A percentile compares a stretch with the other conserved stretches of the same genome.
Conservation (phyloP, 2,113 vertebrate genomes). For the Cyphomyrus discorhynchus region DNA sequence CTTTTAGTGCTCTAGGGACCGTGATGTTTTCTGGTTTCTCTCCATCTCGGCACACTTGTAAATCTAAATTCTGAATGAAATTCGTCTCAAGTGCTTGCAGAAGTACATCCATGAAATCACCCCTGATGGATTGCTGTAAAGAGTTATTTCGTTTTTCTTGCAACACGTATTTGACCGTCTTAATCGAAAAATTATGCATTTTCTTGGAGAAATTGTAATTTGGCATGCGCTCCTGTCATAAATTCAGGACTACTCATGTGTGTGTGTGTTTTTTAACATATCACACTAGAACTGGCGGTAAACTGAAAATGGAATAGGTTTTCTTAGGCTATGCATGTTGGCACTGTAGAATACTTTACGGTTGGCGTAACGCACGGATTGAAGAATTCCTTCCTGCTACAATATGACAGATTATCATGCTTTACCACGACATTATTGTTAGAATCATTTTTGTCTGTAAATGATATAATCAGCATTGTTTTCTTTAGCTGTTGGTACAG, state of each 20-base stretch:
- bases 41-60: neutral
- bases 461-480: slow-evolving; percentile 17
- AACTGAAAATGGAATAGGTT: neutral
- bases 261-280: neutral
- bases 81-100: neutral
- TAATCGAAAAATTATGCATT: neutral
- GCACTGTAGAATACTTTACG: neutral
- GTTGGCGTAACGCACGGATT: neutral
- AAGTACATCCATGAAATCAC: neutral
- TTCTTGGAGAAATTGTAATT: neutral
- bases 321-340: neutral
- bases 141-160: neutral
- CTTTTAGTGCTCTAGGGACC: neutral
- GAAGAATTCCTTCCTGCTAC: neutral
- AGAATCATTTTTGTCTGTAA: neutral
- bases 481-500: slow-evolving; percentile 10
- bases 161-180: neutral
- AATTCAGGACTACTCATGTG: neutral
- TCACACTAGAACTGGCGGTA: neutral
- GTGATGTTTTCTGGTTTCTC: neutral
- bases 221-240: neutral
- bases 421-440: neutral
- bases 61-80: neutral
- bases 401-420: neutral
- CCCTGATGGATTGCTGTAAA: neutral